phyloP scores from a whole-genome alignment of 2,113 vertebrate species.

The Dasyurus viverrinus region DNA sequence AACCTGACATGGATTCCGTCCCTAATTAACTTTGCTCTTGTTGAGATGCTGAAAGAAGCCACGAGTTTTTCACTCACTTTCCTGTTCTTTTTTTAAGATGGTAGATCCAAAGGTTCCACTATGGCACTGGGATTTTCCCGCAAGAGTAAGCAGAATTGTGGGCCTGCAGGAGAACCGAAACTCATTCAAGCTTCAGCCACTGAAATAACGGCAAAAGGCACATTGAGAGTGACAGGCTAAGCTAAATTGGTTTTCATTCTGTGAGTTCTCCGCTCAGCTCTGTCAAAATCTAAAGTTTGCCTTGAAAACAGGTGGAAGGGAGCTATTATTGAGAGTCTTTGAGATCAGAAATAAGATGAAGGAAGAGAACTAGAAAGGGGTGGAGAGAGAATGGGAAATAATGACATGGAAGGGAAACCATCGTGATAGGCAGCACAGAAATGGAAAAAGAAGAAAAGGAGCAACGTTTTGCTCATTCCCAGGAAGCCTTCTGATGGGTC shows the following conservation, averaged over 20 bases:
- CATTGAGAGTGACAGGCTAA: neutral
- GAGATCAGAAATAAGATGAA: neutral
- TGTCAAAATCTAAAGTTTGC: neutral
- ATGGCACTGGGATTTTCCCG: neutral
- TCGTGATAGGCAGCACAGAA: slow-evolving; percentile 6
- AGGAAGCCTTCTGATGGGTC: neutral
- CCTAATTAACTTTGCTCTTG: slow-evolving; percentile 31
- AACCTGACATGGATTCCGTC: slow-evolving; percentile 14
- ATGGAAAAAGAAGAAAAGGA: slow-evolving; percentile 16
- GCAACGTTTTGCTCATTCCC: neutral
- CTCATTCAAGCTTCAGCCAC: neutral
- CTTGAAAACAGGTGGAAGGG: slow-evolving; percentile 18
- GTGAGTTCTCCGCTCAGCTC: slow-evolving; percentile 21
- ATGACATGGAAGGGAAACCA: neutral
- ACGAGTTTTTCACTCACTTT: neutral
- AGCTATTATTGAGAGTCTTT: slow-evolving; percentile 25
- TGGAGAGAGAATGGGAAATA: neutral
- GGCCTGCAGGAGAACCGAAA: slow-evolving; percentile 24
- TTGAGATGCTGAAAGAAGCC: neutral
- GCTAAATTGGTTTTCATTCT: slow-evolving; percentile 11
- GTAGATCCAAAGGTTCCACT: neutral
- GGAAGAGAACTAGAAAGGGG: slow-evolving; percentile 3
- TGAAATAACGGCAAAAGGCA: slow-evolving; percentile 15
- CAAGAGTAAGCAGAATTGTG: neutral
- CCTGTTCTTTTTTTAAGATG: neutral